phyloP scores from a whole-genome alignment of 2,888 invertebrate genomes.

The Conistra vaccinii region DNA sequence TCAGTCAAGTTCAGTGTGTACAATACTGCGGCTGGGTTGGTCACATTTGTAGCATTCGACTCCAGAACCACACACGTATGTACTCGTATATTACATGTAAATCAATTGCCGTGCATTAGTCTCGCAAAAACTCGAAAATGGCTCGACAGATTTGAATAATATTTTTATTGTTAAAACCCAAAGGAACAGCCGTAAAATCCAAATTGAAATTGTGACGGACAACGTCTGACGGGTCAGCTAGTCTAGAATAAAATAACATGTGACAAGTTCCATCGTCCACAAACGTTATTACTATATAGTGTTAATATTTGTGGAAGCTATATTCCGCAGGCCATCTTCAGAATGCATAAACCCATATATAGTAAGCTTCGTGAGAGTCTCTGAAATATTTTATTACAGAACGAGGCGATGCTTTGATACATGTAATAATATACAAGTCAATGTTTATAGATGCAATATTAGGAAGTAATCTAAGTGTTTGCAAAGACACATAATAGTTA shows the following conservation, averaged over 20 bases:
- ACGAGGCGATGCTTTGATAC: constrained; percentile 30
- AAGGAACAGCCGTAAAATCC: too few species aligned
- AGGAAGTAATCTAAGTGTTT: constrained; percentile 54
- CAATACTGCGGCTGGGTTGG: constrained; percentile 55
- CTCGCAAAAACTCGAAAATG: too few species aligned
- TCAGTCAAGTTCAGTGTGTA: constrained; percentile 60
- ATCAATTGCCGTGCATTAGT: too few species aligned
- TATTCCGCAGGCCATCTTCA: constrained; percentile 39
- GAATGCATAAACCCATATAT: constrained; percentile 57
- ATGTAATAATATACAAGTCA: constrained; percentile 31
- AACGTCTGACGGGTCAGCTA: too few species aligned
- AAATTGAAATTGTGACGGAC: too few species aligned
- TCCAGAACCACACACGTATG: constrained; percentile 10
- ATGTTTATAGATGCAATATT: constrained; percentile 52
- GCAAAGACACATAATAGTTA: constrained; percentile 51
- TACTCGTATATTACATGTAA: too few species aligned
- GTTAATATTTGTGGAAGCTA: constrained; percentile 45
- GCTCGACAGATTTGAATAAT: too few species aligned
- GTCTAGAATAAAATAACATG: constrained; percentile 1
- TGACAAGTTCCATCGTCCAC: constrained; percentile 13
- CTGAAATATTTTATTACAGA: constrained; percentile 53
- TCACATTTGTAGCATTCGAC: constrained; percentile 41
- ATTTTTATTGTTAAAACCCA: too few species aligned
- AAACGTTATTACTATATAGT: constrained; percentile 19
- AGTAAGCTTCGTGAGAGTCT: constrained; percentile 39